A percentile compares a stretch with the other conserved stretches of the same genome.
Evolutionary conservation across 2,797 vertebrate genomes (phyloP).

Genomic region (Microcaecilia unicolor): DNA sequence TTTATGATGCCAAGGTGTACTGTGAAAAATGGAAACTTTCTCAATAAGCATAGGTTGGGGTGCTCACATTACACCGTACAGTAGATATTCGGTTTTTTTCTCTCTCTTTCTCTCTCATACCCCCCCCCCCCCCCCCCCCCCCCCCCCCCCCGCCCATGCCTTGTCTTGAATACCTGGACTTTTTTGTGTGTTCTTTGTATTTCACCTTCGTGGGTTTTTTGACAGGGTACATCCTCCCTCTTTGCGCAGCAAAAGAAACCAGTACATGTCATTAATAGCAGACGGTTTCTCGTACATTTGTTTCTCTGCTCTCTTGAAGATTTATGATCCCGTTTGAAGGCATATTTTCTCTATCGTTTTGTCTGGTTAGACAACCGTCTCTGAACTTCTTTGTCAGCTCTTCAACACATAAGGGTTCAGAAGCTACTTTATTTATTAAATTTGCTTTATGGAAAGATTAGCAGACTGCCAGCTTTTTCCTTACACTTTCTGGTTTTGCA

Average conservation of each 20-base stretch:
- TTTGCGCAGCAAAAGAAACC: slow-evolving; percentile 28
- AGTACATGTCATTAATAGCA: slow-evolving; percentile 32
- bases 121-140: no score
- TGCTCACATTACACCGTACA: not conserved
- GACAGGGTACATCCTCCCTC: slow-evolving; percentile 29
- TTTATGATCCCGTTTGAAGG: slow-evolving; percentile 58
- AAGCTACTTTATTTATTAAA: slow-evolving; percentile 44
- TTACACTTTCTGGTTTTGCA: slow-evolving; percentile 45
- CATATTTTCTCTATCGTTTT: slow-evolving; percentile 59
- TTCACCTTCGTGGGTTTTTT: slow-evolving; percentile 44
- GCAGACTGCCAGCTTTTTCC: slow-evolving; percentile 60
- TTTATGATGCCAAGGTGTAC: slow-evolving; percentile 84
- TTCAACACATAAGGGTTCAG: slow-evolving; percentile 53
- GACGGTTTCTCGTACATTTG: slow-evolving; percentile 35
- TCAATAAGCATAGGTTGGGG: not conserved
- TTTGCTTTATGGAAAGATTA: slow-evolving; percentile 51
- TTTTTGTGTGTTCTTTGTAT: not conserved
- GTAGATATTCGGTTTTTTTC: no score
- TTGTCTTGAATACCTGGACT: no score
- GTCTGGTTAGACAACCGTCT: slow-evolving; percentile 55
- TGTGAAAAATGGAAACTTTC: slow-evolving; percentile 80
- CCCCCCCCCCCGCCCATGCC: no score
- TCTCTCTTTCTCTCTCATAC: not conserved
- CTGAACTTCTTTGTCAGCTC: slow-evolving; percentile 58
- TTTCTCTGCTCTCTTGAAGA: slow-evolving; percentile 39